Conservation (phyloP, 2,797 vertebrate genomes). For the Muscicapa striata region DNA sequence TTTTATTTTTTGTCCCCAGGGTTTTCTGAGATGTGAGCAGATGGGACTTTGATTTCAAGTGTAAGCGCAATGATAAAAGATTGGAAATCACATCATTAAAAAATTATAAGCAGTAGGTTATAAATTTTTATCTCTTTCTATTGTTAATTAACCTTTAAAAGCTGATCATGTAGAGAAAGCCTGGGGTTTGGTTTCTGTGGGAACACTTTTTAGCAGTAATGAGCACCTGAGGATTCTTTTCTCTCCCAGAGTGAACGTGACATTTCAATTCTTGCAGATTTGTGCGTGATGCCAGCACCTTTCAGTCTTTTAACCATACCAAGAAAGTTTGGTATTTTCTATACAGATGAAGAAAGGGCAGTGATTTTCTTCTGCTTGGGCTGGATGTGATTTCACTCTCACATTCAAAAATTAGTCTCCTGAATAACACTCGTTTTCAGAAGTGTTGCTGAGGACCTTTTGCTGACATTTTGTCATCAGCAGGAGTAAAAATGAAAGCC, state of each 20-base stretch:
- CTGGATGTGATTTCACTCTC: neutral
- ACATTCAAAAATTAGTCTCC: neutral
- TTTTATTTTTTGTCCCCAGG: neutral
- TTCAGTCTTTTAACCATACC: slow-evolving; percentile 17
- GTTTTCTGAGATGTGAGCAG: slow-evolving; percentile 15
- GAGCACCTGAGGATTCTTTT: slow-evolving; percentile 64
- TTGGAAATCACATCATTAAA: slow-evolving; percentile 73
- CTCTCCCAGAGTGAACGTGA: slow-evolving; percentile 54
- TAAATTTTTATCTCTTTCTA: slow-evolving; percentile 75
- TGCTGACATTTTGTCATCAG: slow-evolving; percentile 4
- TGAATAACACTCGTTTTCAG: slow-evolving; percentile 4
- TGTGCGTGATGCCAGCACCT: slow-evolving; percentile 32
- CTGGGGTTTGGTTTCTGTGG: slow-evolving; percentile 63
- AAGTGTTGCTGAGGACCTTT: slow-evolving; percentile 16
- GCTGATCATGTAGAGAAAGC: slow-evolving; percentile 61
- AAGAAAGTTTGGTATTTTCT: slow-evolving; percentile 9
- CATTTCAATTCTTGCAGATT: slow-evolving; percentile 69
- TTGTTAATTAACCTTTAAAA: slow-evolving; percentile 82
- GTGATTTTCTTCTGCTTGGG: neutral
- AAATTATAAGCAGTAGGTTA: slow-evolving; percentile 73
- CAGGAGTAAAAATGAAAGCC: neutral
- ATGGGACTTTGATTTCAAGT: slow-evolving; percentile 10
- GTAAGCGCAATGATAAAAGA: slow-evolving; percentile 53
- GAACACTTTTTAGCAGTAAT: slow-evolving; percentile 67
- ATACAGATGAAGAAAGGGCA: slow-evolving; percentile 6